Base-by-base conservation (phyloP, 2,888 invertebrate species). In the Melieria picta region DNA sequence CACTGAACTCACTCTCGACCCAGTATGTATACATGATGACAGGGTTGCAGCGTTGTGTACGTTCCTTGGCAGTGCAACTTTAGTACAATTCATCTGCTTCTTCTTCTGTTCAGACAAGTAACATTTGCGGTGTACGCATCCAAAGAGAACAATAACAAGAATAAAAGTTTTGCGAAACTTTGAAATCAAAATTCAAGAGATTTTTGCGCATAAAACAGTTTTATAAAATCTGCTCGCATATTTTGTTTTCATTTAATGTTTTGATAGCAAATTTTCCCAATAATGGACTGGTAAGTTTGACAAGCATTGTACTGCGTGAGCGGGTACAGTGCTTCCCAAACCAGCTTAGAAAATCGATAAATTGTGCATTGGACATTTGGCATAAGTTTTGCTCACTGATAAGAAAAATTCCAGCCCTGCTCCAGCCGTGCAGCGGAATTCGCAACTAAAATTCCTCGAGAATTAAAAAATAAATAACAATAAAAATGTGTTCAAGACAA, bases 281-380 rank as follows among this genome's bases (percentile, higher is more conserved):
- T 30, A 30, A 30, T 30, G 2, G 30, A 9, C 2, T 6, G 11
- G 1, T 52, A n/a, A 7, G 13, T 11, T 52, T 57, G 46, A 7
- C 42, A 69, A 0, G 5, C 57, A 47, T 46, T 68, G 68, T 11
- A 6, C 5, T 16, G 10, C 13, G 5, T 9, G 4, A 9, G n/a
- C 4, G 4, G 5, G 48, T 6, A 6, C 72, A 68, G 64, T 47
- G 60, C 11, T 16, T n/a, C n/a, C 60, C 47, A 70, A 72, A 70
- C 70, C 69, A n/a, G 5, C 1, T 9, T 64, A 5, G n/a, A 70
- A 69, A 73, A 70, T 73, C 67, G 66, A 73, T 73, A 70, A 62
- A 43, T 70, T 61, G 16, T 55, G 45, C 46, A 61, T 73, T 71
- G 71, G 71, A 71, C 73, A 65, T 67, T 68, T 61, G n/a, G 30